Base-by-base conservation (phyloP, 2,113 vertebrate species). In the Parus major region DNA sequence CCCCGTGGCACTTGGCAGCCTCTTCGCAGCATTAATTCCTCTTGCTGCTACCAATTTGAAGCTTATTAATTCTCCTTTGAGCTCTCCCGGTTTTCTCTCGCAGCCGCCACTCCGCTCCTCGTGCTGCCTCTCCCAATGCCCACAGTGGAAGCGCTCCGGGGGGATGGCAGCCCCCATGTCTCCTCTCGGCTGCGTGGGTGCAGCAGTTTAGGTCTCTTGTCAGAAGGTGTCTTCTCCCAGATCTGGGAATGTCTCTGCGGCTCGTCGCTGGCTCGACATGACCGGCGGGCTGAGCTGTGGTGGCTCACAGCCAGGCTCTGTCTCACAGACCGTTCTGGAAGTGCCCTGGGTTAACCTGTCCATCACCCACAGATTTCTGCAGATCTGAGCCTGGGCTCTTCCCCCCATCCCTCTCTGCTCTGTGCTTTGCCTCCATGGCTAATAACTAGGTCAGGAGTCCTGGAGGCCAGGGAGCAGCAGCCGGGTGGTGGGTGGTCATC, bases 171-270 rank as follows among this genome's bases (percentile, higher is more conserved):
- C 93, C 88, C 94, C 88, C 91, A 35, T 60, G 3, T 59, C 94
- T 76, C 61, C 3, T 8, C 91, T 59, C 5, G 7, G 52, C 72
- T 81, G 83, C 4, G 79, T 88, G 86, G 91, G 80, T 31, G 64
- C 88, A 78, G 88, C 71, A 47, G 61, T 88, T 92, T 76, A 22
- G 72, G 66, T 41, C 83, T 92, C 93, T 80, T 70, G 68, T 69
- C 75, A 65, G 66, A 16, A 85, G 57, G 57, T 63, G 73, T 42
- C 82, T 96, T 65, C 69, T 96, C 73, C 56, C 33, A 1, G 68
- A 64, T 73, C 73, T 44, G 41, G 80, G 53, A 39, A 65, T 27
- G 39, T 47, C 10, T 5, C 88, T 0, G 39, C 13, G 82, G 65
- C 82, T 92, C 35, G 9, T 60, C 2, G 8, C 72, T 0, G 15